These are phyloP conservation scores for Dasypolia templi DNA, from an alignment of 2,888 invertebrate genomes.

Conservation along the genomic window DNA sequence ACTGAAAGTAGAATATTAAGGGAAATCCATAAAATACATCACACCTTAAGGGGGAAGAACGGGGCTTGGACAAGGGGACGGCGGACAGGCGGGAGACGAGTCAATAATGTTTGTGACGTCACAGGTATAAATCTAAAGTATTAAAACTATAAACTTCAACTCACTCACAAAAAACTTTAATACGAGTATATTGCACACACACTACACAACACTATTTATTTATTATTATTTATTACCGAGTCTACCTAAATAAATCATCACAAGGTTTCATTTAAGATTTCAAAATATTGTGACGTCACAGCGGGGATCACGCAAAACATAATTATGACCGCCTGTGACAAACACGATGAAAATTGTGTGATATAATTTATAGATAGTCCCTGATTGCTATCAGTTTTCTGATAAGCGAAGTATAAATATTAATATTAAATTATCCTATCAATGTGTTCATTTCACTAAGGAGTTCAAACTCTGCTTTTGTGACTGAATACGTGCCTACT, in stretches of 20 bases:
- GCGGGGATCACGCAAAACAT: not conserved
- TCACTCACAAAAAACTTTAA: not conserved
- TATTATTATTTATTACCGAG: not conserved
- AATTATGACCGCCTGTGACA: not conserved
- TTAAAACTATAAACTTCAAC: not conserved
- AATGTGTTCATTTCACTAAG: not conserved
- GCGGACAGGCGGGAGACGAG: no score
- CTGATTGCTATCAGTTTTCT: not conserved
- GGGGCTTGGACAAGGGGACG: no score
- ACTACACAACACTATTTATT: no score
- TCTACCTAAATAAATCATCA: no score
- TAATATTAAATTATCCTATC: slow-evolving; percentile 16
- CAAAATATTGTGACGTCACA: not conserved
- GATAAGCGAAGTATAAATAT: not conserved
- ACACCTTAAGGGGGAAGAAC: not conserved
- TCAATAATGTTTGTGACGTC: not conserved
- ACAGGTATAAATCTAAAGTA: not conserved
- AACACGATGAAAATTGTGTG: not conserved
- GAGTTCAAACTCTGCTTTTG: slow-evolving; percentile 15
- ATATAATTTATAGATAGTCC: not conserved
- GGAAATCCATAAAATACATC: not conserved
- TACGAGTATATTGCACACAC: no score
- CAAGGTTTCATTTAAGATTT: not conserved
- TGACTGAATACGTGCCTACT: slow-evolving; percentile 25
- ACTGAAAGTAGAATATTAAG: not conserved